Evolutionary conservation across 2,797 vertebrate species (phyloP).

Genomic region (Coccyzus lansbergi): DNA sequence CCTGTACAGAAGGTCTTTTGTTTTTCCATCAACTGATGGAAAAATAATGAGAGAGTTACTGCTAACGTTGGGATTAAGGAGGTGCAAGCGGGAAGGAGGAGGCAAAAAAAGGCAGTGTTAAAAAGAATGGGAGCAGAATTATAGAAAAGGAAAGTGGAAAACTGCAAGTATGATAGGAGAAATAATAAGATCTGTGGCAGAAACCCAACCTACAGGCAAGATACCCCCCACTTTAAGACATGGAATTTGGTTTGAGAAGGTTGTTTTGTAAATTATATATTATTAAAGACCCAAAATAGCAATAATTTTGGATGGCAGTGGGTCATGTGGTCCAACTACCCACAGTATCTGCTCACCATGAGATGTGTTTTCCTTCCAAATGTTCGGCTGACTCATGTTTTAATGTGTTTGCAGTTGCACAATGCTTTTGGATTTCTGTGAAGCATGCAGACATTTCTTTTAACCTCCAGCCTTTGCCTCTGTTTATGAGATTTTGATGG

Average conservation of each 20-base stretch:
- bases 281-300: background rate
- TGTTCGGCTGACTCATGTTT: slow-evolving; percentile 15
- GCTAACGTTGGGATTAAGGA: background rate
- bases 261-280: background rate
- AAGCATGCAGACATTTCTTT: background rate
- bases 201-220: background rate
- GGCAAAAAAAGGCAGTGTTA: background rate
- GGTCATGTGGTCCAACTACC: background rate
- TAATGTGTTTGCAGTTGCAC: slow-evolving; percentile 36
- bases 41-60: background rate
- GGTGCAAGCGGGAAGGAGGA: background rate
- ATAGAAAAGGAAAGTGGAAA: background rate
- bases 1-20: background rate
- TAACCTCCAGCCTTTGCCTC: background rate
- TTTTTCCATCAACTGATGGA: background rate
- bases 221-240: background rate
- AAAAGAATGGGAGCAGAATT: background rate
- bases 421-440: slow-evolving; percentile 39
- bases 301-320: background rate
- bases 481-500: slow-evolving; percentile 17
- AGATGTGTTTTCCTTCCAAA: slow-evolving; percentile 17
- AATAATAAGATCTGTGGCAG: background rate
- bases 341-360: background rate
- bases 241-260: background rate
- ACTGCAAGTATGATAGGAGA: background rate